Conservation (phyloP, 1,140 invertebrate genomes). For the Ptiloglossa arizonensis region DNA sequence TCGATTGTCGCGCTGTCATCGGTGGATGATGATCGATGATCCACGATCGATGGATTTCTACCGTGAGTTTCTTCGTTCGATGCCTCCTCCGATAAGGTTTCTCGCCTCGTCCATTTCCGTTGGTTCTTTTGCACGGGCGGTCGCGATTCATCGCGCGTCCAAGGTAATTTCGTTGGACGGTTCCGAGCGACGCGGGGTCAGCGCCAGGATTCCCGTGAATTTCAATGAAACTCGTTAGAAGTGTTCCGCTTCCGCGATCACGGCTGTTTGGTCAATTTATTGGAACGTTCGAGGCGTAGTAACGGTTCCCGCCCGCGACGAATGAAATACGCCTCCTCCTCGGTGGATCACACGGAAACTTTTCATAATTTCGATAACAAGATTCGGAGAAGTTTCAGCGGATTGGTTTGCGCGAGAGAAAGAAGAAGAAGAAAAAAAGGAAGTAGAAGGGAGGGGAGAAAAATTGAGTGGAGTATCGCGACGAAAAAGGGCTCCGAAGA, state of each 20-base stretch:
- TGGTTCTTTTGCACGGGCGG: background rate
- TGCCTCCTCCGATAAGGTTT: background rate
- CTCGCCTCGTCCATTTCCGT: background rate
- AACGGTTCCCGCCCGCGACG: constrained; percentile 21
- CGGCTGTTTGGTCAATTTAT: constrained; percentile 38
- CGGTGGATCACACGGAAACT: constrained; percentile 13
- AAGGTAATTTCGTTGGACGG: constrained; percentile 13
- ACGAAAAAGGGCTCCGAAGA: background rate
- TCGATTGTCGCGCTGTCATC: constrained; percentile 32
- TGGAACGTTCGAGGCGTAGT: constrained; percentile 17
- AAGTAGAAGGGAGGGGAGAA: too few species aligned
- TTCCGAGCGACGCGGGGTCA: background rate
- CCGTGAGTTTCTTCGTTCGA: background rate
- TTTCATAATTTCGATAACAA: constrained; percentile 24
- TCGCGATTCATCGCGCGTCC: constrained; percentile 24
- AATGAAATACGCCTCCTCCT: constrained; percentile 28
- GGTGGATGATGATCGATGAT: constrained; percentile 35
- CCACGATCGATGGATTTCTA: constrained; percentile 25
- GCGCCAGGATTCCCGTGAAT: constrained; percentile 25
- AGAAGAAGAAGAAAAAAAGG: too few species aligned
- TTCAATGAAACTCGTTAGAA: constrained; percentile 44
- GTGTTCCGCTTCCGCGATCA: constrained; percentile 23
- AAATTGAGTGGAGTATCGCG: background rate
- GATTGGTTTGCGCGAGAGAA: too few species aligned
- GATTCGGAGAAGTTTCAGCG: background rate